Percentiles rank a stretch among this genome's conserved stretches.
phyloP scores from a whole-genome alignment of 2,888 invertebrate species.

The Cantharis flavilabris region DNA sequence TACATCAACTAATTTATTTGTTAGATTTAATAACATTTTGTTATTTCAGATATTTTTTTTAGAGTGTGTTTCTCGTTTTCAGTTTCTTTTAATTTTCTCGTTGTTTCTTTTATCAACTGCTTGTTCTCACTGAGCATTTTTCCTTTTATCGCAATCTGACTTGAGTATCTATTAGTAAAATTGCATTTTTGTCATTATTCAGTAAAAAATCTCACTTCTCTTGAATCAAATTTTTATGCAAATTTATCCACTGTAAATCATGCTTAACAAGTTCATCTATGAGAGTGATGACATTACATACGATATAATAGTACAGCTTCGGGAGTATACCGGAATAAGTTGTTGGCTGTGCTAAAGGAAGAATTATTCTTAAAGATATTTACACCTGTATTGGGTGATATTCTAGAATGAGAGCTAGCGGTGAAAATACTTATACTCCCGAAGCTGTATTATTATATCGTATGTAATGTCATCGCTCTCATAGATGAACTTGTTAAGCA shows the following conservation, averaged over 20 bases:
- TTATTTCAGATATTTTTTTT: too few species aligned
- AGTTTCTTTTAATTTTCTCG: slow-evolving; percentile 35
- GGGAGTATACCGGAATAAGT: too few species aligned
- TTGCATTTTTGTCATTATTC: neutral
- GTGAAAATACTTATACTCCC: too few species aligned
- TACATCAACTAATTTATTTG: too few species aligned
- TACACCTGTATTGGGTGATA: too few species aligned
- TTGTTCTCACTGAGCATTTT: slow-evolving; percentile 38
- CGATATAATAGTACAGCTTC: slow-evolving; percentile 55
- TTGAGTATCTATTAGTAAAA: slow-evolving; percentile 26
- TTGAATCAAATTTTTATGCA: slow-evolving; percentile 36
- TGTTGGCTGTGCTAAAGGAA: too few species aligned
- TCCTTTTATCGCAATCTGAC: slow-evolving; percentile 38
- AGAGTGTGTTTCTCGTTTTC: slow-evolving; percentile 33
- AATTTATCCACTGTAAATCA: slow-evolving; percentile 36
- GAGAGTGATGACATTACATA: slow-evolving; percentile 58
- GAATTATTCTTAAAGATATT: too few species aligned
- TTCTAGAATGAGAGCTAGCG: too few species aligned
- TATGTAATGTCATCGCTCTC: slow-evolving; percentile 58
- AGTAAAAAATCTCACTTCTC: slow-evolving; percentile 42
- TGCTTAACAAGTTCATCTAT: slow-evolving; percentile 57
- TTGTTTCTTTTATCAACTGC: slow-evolving; percentile 30
- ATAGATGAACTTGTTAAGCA: slow-evolving; percentile 57
- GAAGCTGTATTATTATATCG: slow-evolving; percentile 55
- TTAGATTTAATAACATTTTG: too few species aligned